Conservation (phyloP, 2,888 invertebrate species). For the Argyresthia albistria region DNA sequence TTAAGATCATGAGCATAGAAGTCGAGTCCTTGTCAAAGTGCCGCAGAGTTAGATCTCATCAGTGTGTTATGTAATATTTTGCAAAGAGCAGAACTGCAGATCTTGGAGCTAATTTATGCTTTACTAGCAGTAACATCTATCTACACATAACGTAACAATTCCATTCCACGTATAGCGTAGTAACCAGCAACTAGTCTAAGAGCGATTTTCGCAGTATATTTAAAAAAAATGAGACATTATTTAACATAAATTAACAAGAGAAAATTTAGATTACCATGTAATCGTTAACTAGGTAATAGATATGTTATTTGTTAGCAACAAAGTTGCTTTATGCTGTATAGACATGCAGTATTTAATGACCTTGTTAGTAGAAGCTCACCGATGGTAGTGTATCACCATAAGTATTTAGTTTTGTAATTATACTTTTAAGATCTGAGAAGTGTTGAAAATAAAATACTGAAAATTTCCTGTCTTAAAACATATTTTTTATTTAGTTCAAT, state of each 20-base stretch:
- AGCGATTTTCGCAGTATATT: slow-evolving; percentile 37
- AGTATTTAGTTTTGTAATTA: slow-evolving; percentile 44
- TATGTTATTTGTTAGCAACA: slow-evolving; percentile 29
- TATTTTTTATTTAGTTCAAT: slow-evolving; percentile 14
- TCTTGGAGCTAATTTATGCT: slow-evolving; percentile 10
- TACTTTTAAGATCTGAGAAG: slow-evolving; percentile 22
- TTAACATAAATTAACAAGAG: slow-evolving; percentile 17
- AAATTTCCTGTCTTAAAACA: slow-evolving; percentile 17
- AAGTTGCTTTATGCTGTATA: slow-evolving; percentile 38
- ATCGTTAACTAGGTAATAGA: not conserved
- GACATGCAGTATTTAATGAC: slow-evolving; percentile 24
- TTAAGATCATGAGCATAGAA: slow-evolving; percentile 30
- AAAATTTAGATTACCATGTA: slow-evolving; percentile 7
- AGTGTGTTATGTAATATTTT: slow-evolving; percentile 1
- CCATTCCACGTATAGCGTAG: slow-evolving; percentile 40
- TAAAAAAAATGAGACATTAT: slow-evolving; percentile 19
- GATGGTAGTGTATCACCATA: slow-evolving; percentile 30
- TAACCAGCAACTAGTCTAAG: slow-evolving; percentile 61
- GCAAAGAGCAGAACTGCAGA: not conserved
- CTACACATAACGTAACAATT: slow-evolving; percentile 26
- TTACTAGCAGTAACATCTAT: not conserved
- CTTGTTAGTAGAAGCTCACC: slow-evolving; percentile 25
- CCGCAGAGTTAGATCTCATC: slow-evolving; percentile 60
- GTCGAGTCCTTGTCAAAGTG: slow-evolving; percentile 31
- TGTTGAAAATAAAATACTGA: slow-evolving; percentile 31